A percentile compares a stretch with the other conserved stretches of the same genome.
These are phyloP conservation scores for Bruchidius siliquastri DNA, from an alignment of 2,888 invertebrate species.

Conservation along the genomic window DNA sequence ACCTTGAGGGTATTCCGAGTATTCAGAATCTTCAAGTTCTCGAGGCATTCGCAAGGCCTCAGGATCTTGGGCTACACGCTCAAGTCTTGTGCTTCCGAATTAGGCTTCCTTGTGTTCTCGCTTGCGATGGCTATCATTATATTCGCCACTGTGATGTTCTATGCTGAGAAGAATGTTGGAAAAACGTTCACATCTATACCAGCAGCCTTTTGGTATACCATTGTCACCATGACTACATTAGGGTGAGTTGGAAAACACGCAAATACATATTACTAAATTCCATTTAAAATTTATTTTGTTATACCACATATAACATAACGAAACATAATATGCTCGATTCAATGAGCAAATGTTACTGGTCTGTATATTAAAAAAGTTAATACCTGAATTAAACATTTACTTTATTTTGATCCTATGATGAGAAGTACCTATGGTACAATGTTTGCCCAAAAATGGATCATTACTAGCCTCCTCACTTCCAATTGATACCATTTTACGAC, in stretches of 20 bases:
- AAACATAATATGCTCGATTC: too few relatives aligned
- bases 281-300: too few relatives aligned
- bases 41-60: slow-evolving; percentile 97
- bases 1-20: slow-evolving; percentile 98
- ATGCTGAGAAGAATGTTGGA: slow-evolving; percentile 98
- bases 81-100: slow-evolving; percentile 97
- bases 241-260: slow-evolving; percentile 69
- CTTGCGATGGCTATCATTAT: slow-evolving; percentile 99
- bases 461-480: too few relatives aligned
- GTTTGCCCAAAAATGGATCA: too few relatives aligned
- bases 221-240: slow-evolving; percentile 99
- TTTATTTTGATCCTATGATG: too few relatives aligned
- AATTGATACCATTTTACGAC: too few relatives aligned
- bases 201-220: slow-evolving; percentile 99
- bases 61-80: slow-evolving; percentile 98
- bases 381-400: too few relatives aligned
- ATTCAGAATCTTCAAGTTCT: slow-evolving; percentile 99
- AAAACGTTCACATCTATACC: slow-evolving; percentile 99
- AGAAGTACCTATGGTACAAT: too few relatives aligned
- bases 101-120: slow-evolving; percentile 98
- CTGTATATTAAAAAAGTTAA: too few relatives aligned
- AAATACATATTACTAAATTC: too few relatives aligned
- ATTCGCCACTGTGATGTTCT: slow-evolving; percentile 99
- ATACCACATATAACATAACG: too few relatives aligned
- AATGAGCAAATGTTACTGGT: too few relatives aligned